Evolutionary conservation across 2,113 vertebrate species (phyloP).

Genomic region (Dicaeum eximium): DNA sequence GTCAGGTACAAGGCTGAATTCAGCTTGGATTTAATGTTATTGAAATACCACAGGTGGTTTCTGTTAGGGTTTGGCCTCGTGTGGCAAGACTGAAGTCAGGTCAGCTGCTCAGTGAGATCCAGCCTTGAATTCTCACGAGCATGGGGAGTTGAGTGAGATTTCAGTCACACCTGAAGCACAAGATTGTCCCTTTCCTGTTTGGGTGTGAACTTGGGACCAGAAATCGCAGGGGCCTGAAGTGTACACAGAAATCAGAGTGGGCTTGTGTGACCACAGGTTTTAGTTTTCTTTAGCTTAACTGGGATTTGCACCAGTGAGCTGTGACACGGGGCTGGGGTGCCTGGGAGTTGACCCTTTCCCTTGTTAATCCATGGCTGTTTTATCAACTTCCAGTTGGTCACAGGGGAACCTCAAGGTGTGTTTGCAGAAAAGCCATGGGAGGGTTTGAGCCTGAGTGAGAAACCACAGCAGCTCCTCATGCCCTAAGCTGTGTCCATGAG

Average conservation of each 20-base stretch:
- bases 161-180: slow-evolving; percentile 55
- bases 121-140: slow-evolving; percentile 35
- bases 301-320: slow-evolving; percentile 28
- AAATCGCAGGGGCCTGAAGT: slow-evolving; percentile 9
- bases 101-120: slow-evolving; percentile 47
- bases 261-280: not conserved
- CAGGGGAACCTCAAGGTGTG: not conserved
- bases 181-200: slow-evolving; percentile 52
- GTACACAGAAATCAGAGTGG: slow-evolving; percentile 27
- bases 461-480: slow-evolving; percentile 13
- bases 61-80: slow-evolving; percentile 51
- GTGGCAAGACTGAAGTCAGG: slow-evolving; percentile 40
- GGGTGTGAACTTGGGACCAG: slow-evolving; percentile 37
- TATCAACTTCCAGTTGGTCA: slow-evolving; percentile 1
- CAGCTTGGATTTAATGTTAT: slow-evolving; percentile 49
- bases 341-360: slow-evolving; percentile 17
- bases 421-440: not conserved
- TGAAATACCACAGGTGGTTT: slow-evolving; percentile 66
- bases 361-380: not conserved
- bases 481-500: not conserved
- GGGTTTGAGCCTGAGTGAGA: slow-evolving; percentile 12
- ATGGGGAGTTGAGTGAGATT: slow-evolving; percentile 37
- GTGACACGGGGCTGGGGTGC: not conserved
- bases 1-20: slow-evolving; percentile 60
- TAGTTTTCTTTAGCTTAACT: slow-evolving; percentile 57